A percentile compares a stretch with the other conserved stretches of the same genome.
Evolutionary conservation across 92 coral and sea anemone genomes (phyloP).

Genomic region (Plumapathes pennacea): DNA sequence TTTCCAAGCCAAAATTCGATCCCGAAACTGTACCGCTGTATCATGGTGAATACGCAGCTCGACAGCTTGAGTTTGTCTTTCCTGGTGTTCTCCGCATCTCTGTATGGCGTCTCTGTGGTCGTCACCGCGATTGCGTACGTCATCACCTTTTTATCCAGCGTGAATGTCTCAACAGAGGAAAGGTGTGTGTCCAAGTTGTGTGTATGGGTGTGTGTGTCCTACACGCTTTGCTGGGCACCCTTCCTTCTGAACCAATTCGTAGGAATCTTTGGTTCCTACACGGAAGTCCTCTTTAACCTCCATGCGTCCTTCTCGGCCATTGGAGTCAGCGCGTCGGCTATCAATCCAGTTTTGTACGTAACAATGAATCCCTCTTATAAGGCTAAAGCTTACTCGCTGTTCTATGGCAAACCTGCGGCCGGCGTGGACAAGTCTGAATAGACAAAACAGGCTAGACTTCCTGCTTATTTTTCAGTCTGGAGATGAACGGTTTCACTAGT

Average conservation of each 20-base stretch:
- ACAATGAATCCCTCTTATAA: slow-evolving; percentile 76
- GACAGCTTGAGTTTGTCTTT: slow-evolving; percentile 72
- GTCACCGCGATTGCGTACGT: slow-evolving; percentile 56
- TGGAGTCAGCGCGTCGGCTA: slow-evolving; percentile 87
- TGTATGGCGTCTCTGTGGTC: slow-evolving; percentile 71
- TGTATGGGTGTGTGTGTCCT: slow-evolving; percentile 69
- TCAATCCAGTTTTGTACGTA: slow-evolving; percentile 73
- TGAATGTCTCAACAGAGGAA: slow-evolving; percentile 73
- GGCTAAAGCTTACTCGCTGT: neutral
- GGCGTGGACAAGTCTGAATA: too few relatives aligned
- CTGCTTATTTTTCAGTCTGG: too few relatives aligned
- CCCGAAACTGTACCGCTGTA: slow-evolving; percentile 89
- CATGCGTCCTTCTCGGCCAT: slow-evolving; percentile 90
- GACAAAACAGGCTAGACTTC: too few relatives aligned
- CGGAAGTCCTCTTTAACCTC: slow-evolving; percentile 83
- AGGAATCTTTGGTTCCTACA: slow-evolving; percentile 74
- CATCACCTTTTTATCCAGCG: slow-evolving; percentile 42
- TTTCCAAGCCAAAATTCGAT: slow-evolving; percentile 46
- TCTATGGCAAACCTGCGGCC: too few relatives aligned
- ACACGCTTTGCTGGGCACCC: slow-evolving; percentile 90
- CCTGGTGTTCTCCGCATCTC: slow-evolving; percentile 70
- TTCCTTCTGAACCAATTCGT: slow-evolving; percentile 80
- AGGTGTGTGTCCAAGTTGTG: slow-evolving; percentile 77
- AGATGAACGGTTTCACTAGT: too few relatives aligned
- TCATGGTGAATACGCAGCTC: slow-evolving; percentile 60